These are phyloP conservation scores for Mizuhopecten yessoensis DNA, from an alignment of 1,140 invertebrate species.

Conservation along the genomic window DNA sequence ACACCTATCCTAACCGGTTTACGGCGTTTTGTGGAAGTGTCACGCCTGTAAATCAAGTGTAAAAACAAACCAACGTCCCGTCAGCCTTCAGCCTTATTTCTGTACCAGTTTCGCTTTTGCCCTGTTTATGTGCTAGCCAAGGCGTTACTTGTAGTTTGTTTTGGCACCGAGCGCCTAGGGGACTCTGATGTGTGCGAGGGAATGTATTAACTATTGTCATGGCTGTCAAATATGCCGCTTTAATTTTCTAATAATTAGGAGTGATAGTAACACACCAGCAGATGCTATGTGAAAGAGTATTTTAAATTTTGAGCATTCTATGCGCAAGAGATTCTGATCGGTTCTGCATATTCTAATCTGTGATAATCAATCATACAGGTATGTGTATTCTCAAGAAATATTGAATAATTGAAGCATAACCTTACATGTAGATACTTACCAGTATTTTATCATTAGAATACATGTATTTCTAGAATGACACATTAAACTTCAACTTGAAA, in stretches of 20 bases:
- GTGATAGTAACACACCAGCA: not conserved
- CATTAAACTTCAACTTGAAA: no score
- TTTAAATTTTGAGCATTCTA: no score
- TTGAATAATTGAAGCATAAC: no score
- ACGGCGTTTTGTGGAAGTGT: not conserved
- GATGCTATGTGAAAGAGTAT: not conserved
- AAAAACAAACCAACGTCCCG: not conserved
- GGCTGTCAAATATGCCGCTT: not conserved
- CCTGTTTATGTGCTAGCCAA: not conserved
- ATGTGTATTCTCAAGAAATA: no score
- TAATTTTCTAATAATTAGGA: conserved; percentile 36
- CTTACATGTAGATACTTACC: no score
- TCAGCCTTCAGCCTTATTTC: not conserved
- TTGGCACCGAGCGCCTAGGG: not conserved
- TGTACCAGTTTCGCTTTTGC: not conserved
- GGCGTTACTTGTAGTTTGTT: conserved; percentile 37
- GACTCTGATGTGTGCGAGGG: not conserved
- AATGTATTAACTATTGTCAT: conserved; percentile 21
- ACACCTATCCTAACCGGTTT: not conserved
- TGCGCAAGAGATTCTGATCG: no score
- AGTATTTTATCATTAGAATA: no score
- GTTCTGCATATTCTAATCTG: no score
- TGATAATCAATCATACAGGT: no score
- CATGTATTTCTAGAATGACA: no score
- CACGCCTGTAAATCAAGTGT: not conserved